Evolutionary conservation across 2,797 vertebrate species (phyloP).

Genomic region (Leuciscus waleckii): DNA sequence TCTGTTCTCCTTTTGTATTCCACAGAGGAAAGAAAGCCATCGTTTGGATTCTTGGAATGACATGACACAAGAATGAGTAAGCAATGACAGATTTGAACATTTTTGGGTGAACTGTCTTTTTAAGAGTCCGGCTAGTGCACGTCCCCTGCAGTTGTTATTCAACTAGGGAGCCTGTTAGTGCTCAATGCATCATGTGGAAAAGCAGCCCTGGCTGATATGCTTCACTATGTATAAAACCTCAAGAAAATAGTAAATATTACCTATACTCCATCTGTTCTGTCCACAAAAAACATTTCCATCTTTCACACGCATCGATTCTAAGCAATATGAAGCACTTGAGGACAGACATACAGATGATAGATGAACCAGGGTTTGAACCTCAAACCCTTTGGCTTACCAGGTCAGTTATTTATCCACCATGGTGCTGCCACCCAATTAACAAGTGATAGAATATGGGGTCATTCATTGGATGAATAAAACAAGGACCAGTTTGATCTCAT

Average conservation of each 20-base stretch:
- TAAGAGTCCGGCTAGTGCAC: constrained; percentile 11
- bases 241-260: not conserved
- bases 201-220: constrained; percentile 21
- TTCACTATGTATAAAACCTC: constrained; percentile 36
- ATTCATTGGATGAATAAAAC: constrained; percentile 30
- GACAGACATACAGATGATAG: not conserved
- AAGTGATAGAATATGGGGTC: constrained; percentile 4
- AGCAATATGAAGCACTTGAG: not conserved
- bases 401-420: not conserved
- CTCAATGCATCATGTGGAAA: constrained; percentile 38
- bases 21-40: not conserved
- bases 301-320: not conserved
- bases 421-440: not conserved
- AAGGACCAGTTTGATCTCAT: constrained; percentile 35
- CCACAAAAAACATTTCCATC: not conserved
- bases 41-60: not conserved
- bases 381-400: not conserved
- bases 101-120: constrained; percentile 14
- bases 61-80: not conserved
- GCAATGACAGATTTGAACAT: not conserved
- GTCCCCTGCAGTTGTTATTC: constrained; percentile 38
- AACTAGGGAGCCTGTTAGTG: constrained; percentile 23
- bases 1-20: not conserved
- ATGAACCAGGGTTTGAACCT: constrained; percentile 2
- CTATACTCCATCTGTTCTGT: constrained; percentile 9